These are phyloP conservation scores for Perca schrenkii DNA, from an alignment of 2,113 vertebrate genomes.

Conservation along the genomic window DNA sequence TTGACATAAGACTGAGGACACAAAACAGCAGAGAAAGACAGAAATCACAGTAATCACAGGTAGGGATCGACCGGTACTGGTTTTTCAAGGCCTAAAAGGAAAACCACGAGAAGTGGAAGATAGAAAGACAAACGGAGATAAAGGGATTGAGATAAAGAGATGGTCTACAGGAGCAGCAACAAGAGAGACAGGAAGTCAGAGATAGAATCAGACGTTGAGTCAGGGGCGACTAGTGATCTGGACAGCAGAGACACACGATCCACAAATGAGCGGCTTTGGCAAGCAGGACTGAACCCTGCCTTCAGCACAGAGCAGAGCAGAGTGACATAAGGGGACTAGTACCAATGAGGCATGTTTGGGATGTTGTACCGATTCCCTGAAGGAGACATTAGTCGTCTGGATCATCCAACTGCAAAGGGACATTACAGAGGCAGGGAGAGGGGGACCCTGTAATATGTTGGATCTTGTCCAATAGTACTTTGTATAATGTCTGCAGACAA, in stretches of 20 bases:
- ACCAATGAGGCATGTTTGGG: neutral
- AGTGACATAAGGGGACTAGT: neutral
- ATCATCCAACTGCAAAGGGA: neutral
- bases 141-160: neutral
- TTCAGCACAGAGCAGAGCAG: neutral
- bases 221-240: neutral
- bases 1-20: neutral
- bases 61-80: too few relatives aligned
- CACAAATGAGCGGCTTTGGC: neutral
- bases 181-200: neutral
- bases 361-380: neutral
- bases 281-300: neutral
- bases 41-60: too few relatives aligned
- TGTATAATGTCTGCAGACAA: neutral
- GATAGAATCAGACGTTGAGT: neutral
- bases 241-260: conserved; percentile 21
- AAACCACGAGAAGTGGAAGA: neutral
- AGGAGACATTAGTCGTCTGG: neutral
- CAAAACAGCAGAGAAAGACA: neutral
- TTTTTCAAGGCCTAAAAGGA: too few relatives aligned
- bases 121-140: neutral
- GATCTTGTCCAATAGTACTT: neutral
- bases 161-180: neutral
- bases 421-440: neutral
- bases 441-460: neutral